Evolutionary conservation across 2,888 invertebrate species (phyloP).

Genomic region (Saturnia japonica): DNA sequence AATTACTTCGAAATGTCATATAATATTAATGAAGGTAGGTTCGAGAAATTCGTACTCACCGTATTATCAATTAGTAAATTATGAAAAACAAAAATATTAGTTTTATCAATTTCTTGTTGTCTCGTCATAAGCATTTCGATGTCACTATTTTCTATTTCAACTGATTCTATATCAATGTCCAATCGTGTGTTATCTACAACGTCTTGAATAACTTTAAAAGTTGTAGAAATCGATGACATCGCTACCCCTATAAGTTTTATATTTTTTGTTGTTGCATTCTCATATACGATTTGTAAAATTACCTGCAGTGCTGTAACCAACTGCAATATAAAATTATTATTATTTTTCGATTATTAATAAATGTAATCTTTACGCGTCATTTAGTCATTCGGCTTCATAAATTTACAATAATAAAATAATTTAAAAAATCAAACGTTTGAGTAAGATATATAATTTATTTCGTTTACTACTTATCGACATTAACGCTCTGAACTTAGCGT

Average conservation of each 20-base stretch:
- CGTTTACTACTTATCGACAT: background rate
- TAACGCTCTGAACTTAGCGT: background rate
- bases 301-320: constrained; percentile 44
- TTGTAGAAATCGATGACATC: constrained; percentile 28
- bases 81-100: constrained; percentile 43
- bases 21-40: background rate
- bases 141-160: constrained; percentile 21
- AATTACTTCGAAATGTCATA: background rate
- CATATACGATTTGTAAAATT: constrained; percentile 50
- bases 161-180: constrained; percentile 26
- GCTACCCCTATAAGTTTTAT: constrained; percentile 39
- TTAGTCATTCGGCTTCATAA: too few relatives aligned
- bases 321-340: constrained; percentile 35
- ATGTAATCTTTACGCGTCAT: too few relatives aligned
- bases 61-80: constrained; percentile 44
- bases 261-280: constrained; percentile 36
- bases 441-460: too few relatives aligned
- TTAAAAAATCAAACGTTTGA: too few relatives aligned
- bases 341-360: background rate
- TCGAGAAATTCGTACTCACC: constrained; percentile 33
- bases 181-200: constrained; percentile 26
- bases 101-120: background rate
- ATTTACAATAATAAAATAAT: too few relatives aligned
- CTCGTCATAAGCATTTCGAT: constrained; percentile 20
- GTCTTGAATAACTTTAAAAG: constrained; percentile 36